Percentiles rank a stretch among this genome's conserved stretches.
phyloP scores from a whole-genome alignment of 2,797 vertebrate species.

The Melanotaenia pygmaea region DNA sequence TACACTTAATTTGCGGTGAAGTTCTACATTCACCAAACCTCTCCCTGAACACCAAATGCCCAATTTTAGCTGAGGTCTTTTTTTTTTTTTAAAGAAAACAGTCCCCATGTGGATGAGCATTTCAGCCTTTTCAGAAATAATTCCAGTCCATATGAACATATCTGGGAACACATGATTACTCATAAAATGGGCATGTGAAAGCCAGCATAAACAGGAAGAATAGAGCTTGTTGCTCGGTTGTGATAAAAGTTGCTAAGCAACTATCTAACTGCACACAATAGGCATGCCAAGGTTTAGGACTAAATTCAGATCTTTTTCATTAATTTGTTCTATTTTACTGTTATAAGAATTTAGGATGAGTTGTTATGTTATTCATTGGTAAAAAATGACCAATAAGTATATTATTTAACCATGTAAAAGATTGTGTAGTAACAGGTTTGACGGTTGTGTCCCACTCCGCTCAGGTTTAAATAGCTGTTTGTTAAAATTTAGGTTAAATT shows the following conservation, averaged over 20 bases:
- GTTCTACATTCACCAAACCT: background rate
- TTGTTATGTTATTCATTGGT: too few relatives aligned
- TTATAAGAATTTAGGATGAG: too few relatives aligned
- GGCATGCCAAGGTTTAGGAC: background rate
- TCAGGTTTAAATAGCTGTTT: too few relatives aligned
- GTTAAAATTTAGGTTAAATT: background rate
- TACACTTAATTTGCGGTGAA: conserved; percentile 6
- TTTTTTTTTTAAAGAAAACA: background rate
- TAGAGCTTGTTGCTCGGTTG: background rate
- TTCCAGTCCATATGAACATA: background rate
- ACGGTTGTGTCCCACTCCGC: too few relatives aligned
- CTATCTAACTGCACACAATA: background rate
- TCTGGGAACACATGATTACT: background rate
- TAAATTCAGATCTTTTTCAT: too few relatives aligned
- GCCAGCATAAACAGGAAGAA: background rate
- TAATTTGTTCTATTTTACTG: too few relatives aligned
- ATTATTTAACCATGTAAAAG: too few relatives aligned
- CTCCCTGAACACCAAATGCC: background rate
- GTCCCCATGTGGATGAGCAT: background rate
- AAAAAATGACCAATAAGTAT: too few relatives aligned
- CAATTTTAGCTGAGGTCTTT: background rate
- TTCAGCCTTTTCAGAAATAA: background rate
- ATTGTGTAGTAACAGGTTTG: too few relatives aligned
- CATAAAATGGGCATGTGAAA: background rate
- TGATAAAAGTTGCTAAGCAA: background rate